Evolutionary conservation across 2,113 vertebrate genomes (phyloP).

Genomic region (Varanus salvator): DNA sequence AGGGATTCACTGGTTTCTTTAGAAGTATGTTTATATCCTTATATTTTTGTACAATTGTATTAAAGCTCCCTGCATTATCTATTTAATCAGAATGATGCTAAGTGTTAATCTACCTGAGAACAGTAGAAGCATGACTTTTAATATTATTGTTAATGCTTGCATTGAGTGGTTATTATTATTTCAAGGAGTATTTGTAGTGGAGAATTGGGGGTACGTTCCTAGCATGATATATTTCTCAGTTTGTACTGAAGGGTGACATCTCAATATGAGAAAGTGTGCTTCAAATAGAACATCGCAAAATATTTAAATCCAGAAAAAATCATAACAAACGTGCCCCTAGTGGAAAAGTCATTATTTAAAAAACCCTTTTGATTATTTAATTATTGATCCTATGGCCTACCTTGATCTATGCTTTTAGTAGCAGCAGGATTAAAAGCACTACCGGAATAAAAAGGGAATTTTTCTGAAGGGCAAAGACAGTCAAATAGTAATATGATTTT

Average conservation of each 20-base stretch:
- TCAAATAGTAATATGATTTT: neutral
- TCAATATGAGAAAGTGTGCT: slow-evolving; percentile 8
- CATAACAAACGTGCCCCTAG: neutral
- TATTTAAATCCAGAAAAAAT: neutral
- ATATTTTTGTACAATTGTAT: slow-evolving; percentile 48
- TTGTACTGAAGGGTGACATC: neutral
- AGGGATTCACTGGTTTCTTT: slow-evolving; percentile 23
- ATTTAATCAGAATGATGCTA: slow-evolving; percentile 40
- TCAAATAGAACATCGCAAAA: neutral
- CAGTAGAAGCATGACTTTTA: neutral
- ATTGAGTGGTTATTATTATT: slow-evolving; percentile 20
- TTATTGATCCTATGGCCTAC: neutral
- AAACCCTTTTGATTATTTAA: neutral
- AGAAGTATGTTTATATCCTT: slow-evolving; percentile 46
- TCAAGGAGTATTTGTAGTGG: slow-evolving; percentile 20
- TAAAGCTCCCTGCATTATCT: slow-evolving; percentile 14
- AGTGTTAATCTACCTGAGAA: neutral
- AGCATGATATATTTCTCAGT: slow-evolving; percentile 23
- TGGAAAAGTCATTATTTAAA: neutral
- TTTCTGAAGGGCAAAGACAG: neutral
- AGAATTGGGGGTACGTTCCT: neutral
- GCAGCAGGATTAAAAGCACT: neutral
- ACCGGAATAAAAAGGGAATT: neutral
- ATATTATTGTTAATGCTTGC: slow-evolving; percentile 15
- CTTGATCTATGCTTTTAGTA: neutral